These are phyloP conservation scores for Cantharis rufa DNA, from an alignment of 2,888 invertebrate species.

Conservation along the genomic window DNA sequence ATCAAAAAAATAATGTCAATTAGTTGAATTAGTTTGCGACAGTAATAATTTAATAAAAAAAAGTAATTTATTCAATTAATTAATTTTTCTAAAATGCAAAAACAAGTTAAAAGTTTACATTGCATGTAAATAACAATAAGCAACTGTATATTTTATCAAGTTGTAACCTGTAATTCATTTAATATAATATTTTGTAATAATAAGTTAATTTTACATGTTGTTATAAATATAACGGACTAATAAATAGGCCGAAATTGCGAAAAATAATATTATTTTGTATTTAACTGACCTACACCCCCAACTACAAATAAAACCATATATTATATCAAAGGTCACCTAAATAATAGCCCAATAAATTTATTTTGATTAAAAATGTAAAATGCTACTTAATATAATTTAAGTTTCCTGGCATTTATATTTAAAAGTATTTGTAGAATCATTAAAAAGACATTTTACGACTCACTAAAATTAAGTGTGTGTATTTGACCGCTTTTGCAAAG, in stretches of 20 bases:
- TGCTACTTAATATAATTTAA: neutral
- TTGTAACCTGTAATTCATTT: no score
- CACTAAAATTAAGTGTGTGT: neutral
- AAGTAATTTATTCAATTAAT: no score
- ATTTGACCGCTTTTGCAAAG: neutral
- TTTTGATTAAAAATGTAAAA: neutral
- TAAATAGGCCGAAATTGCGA: neutral
- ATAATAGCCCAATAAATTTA: neutral
- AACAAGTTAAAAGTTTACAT: no score
- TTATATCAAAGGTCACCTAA: neutral
- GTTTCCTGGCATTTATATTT: neutral
- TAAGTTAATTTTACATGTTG: no score
- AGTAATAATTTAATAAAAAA: no score
- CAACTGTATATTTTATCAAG: no score
- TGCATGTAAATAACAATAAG: no score
- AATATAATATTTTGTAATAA: no score
- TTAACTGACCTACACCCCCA: neutral
- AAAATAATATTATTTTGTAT: neutral
- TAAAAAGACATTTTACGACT: neutral
- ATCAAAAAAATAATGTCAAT: no score
- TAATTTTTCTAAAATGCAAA: no score
- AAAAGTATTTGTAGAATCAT: neutral
- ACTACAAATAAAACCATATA: neutral
- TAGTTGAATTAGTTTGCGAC: no score
- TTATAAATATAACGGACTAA: neutral